A percentile compares a stretch with the other conserved stretches of the same genome.
Evolutionary conservation across 1,140 invertebrate genomes (phyloP).

Genomic region (Vanessa atalanta): DNA sequence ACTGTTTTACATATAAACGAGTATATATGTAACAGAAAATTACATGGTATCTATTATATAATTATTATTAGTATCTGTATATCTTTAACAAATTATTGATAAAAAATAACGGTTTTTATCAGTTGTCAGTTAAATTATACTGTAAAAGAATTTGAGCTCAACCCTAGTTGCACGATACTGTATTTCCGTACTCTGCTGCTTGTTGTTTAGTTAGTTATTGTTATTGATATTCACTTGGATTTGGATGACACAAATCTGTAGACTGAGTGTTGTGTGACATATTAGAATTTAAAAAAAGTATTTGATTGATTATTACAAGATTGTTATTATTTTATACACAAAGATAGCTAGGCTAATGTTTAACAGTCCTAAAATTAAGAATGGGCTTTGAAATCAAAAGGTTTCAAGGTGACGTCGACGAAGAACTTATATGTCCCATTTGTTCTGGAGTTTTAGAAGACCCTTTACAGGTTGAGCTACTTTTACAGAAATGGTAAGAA

Average conservation of each 20-base stretch:
- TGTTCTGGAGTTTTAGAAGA: slow-evolving; percentile 95
- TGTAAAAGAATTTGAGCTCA: too few relatives aligned
- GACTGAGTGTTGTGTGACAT: slow-evolving; percentile 33
- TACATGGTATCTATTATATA: too few relatives aligned
- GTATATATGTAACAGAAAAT: too few relatives aligned
- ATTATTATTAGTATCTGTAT: too few relatives aligned
- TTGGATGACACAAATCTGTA: slow-evolving; percentile 43
- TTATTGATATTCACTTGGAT: slow-evolving; percentile 42
- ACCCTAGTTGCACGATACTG: not conserved
- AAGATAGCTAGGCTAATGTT: slow-evolving; percentile 48
- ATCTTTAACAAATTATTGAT: too few relatives aligned
- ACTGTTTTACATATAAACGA: too few relatives aligned
- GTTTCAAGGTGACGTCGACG: slow-evolving; percentile 95
- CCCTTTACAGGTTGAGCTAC: slow-evolving; percentile 88
- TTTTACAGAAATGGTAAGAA: slow-evolving; percentile 3
- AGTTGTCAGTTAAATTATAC: too few relatives aligned
- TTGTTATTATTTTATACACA: slow-evolving; percentile 17
- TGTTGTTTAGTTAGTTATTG: slow-evolving; percentile 23
- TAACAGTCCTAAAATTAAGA: slow-evolving; percentile 50
- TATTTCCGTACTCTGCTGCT: slow-evolving; percentile 20
- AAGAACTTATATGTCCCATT: slow-evolving; percentile 95
- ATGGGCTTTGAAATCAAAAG: slow-evolving; percentile 95
- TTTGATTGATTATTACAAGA: slow-evolving; percentile 23
- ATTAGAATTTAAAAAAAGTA: slow-evolving; percentile 22
- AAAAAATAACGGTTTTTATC: too few relatives aligned